phyloP scores from a whole-genome alignment of 2,888 invertebrate genomes.

The Drosophila austrosaltans region DNA sequence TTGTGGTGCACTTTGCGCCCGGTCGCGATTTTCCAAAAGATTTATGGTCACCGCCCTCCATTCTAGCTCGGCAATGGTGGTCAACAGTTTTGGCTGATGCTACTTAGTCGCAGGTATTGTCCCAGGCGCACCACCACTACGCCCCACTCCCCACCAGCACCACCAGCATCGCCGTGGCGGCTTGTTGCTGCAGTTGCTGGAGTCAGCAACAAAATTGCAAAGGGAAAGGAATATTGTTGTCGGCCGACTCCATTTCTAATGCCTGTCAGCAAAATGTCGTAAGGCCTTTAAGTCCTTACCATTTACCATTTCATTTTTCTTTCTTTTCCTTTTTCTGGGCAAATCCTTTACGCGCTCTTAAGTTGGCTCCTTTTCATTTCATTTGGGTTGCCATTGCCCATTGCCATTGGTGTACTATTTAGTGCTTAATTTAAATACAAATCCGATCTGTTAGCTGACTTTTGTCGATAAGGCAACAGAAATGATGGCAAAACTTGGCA shows the following conservation, averaged over 20 bases:
- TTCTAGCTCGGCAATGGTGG: constrained; percentile 41
- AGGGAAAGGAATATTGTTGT: constrained; percentile 17
- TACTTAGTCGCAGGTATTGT: constrained; percentile 56
- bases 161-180: background rate
- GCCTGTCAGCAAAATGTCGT: constrained; percentile 67
- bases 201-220: constrained; percentile 56
- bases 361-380: constrained; percentile 50
- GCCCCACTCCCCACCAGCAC: background rate
- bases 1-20: constrained; percentile 72
- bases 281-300: constrained; percentile 45
- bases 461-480: constrained; percentile 66
- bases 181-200: constrained; percentile 48
- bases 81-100: constrained; percentile 35
- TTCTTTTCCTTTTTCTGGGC: constrained; percentile 3
- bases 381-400: background rate
- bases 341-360: constrained; percentile 57
- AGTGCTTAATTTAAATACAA: constrained; percentile 74
- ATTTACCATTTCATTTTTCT: constrained; percentile 30
- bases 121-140: background rate
- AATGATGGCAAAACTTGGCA: constrained; percentile 64
- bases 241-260: constrained; percentile 50
- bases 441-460: constrained; percentile 72
- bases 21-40: constrained; percentile 73
- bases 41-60: constrained; percentile 74
- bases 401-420: constrained; percentile 30